These are phyloP conservation scores for Conger conger DNA, from an alignment of 2,113 vertebrate genomes.

Conservation along the genomic window DNA sequence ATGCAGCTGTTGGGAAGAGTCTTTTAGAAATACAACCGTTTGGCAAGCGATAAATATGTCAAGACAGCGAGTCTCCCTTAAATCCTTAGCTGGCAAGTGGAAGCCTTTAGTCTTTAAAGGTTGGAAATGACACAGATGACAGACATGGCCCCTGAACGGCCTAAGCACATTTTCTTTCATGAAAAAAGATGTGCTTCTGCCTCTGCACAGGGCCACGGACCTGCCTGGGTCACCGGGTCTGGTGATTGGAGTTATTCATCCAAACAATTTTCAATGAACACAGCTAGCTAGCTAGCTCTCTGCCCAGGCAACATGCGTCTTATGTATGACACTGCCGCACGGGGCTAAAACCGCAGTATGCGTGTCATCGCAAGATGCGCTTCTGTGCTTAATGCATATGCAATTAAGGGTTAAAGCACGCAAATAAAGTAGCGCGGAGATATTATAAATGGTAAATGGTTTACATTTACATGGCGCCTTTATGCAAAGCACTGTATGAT, in stretches of 20 bases:
- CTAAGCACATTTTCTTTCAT: not conserved
- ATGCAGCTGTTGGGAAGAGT: too few species aligned
- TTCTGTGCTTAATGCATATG: too few species aligned
- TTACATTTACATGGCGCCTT: too few species aligned
- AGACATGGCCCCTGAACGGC: not conserved
- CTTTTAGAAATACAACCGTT: not conserved
- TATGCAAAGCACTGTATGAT: too few species aligned
- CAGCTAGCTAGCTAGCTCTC: not conserved
- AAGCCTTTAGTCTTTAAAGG: not conserved
- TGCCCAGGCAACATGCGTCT: too few species aligned
- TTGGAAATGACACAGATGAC: not conserved
- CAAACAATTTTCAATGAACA: not conserved
- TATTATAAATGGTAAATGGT: too few species aligned
- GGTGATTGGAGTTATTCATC: not conserved
- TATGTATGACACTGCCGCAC: too few species aligned
- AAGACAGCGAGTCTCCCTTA: not conserved
- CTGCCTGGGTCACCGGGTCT: not conserved
- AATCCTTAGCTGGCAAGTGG: not conserved
- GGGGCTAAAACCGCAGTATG: too few species aligned
- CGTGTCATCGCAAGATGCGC: too few species aligned
- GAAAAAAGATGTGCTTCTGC: not conserved
- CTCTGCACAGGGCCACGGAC: too few species aligned
- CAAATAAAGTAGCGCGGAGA: too few species aligned
- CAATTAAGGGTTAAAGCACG: too few species aligned
- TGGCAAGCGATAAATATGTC: not conserved